Percentiles rank a stretch among this genome's conserved stretches.
Evolutionary conservation across 2,797 vertebrate species (phyloP).

Genomic region (Oreortyx pictus): DNA sequence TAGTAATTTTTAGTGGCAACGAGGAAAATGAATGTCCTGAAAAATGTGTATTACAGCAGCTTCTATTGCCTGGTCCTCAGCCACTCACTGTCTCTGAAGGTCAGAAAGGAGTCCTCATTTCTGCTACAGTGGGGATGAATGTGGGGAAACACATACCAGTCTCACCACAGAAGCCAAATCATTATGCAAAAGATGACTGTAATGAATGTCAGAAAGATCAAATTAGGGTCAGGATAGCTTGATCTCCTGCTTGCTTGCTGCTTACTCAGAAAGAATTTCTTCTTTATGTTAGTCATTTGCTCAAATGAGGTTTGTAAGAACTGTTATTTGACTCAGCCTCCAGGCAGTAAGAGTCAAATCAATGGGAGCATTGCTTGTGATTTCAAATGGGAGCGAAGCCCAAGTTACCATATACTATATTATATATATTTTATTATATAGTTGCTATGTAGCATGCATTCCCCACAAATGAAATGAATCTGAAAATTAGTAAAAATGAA

Average conservation of each 20-base stretch:
- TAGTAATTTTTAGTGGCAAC: background rate
- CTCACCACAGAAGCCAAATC: background rate
- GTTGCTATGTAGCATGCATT: background rate
- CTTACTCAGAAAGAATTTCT: constrained; percentile 46
- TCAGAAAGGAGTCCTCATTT: background rate
- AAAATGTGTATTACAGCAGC: background rate
- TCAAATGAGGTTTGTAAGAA: background rate
- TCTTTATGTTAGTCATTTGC: background rate
- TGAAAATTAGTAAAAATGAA: background rate
- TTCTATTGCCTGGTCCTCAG: background rate
- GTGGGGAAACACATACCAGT: background rate
- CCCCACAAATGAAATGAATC: background rate
- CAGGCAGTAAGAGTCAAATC: background rate
- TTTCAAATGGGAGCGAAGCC: background rate
- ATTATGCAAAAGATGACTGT: background rate
- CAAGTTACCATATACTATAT: background rate
- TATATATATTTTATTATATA: background rate
- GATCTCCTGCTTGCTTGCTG: background rate
- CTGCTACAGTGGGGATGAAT: background rate
- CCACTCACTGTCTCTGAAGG: background rate
- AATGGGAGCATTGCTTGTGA: background rate
- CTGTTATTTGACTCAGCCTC: background rate
- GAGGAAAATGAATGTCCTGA: background rate
- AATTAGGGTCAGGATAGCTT: background rate
- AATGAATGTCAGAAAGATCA: constrained; percentile 4